Conservation (phyloP, 2,797 vertebrate species). For the Pseudopleuronectes americanus region DNA sequence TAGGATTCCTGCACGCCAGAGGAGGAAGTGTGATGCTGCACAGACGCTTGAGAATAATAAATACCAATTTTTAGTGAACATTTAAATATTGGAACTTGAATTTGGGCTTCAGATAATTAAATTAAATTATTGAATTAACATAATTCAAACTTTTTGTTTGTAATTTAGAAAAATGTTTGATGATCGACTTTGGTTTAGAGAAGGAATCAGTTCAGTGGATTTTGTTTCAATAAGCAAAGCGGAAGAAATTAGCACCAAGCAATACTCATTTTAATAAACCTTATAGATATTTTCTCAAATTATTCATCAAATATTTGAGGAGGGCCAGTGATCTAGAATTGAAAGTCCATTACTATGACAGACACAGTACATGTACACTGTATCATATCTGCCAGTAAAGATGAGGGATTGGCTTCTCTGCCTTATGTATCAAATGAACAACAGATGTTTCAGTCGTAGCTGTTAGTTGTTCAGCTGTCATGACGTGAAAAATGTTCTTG, state of each 20-base stretch:
- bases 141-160: neutral
- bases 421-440: neutral
- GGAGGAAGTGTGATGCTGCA: conserved; percentile 47
- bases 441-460: conserved; percentile 6
- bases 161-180: conserved; percentile 2
- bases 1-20: conserved; percentile 69
- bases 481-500: conserved; percentile 85
- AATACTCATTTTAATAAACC: neutral
- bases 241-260: no score
- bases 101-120: neutral
- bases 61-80: conserved; percentile 77
- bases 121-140: neutral
- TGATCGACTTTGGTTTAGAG: neutral
- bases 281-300: conserved; percentile 7
- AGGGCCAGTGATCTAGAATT: neutral
- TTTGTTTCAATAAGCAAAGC: neutral
- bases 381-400: neutral
- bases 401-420: neutral
- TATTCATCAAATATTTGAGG: neutral
- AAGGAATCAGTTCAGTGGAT: neutral
- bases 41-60: conserved; percentile 35
- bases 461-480: conserved; percentile 29
- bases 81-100: conserved; percentile 74
- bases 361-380: neutral
- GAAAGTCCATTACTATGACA: neutral